Evolutionary conservation across 30 jellyfish, hydroid and myxozoan species (phyloP).

Genomic region (Hydractinia symbiolongicarpus): DNA sequence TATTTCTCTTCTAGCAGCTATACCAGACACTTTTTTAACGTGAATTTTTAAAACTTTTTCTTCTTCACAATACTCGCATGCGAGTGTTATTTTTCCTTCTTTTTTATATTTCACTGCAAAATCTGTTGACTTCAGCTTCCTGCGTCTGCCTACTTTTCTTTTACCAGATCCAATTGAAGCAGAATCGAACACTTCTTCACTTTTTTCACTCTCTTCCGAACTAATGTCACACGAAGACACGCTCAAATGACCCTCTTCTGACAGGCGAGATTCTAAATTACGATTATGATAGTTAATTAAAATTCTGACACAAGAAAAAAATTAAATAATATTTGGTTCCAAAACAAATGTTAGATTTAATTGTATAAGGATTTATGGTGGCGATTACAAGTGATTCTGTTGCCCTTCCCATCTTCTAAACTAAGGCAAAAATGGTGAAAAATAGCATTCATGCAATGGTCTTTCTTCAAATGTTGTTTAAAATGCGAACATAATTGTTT

Average conservation of each 20-base stretch:
- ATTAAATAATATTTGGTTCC: too few species aligned
- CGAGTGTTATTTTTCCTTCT: constrained; percentile 62
- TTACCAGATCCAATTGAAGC: not conserved
- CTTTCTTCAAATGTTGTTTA: too few species aligned
- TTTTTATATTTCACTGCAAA: not conserved
- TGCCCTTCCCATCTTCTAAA: too few species aligned
- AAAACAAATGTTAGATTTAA: too few species aligned
- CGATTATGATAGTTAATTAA: too few species aligned
- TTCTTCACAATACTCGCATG: constrained; percentile 35
- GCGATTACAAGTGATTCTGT: too few species aligned
- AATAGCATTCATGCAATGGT: too few species aligned
- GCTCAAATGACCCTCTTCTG: not conserved
- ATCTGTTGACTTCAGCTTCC: not conserved
- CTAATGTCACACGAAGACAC: not conserved
- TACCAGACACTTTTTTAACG: constrained; percentile 51
- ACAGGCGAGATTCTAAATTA: too few species aligned
- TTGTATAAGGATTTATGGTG: too few species aligned
- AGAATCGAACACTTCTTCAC: not conserved
- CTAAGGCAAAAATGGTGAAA: too few species aligned
- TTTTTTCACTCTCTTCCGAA: not conserved
- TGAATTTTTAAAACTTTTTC: constrained; percentile 37
- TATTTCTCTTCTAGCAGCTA: constrained; percentile 51
- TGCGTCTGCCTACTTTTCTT: not conserved
- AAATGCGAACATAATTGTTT: too few species aligned
- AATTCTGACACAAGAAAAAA: too few species aligned